Conservation (phyloP, 2,888 invertebrate species). For the Actias luna region DNA sequence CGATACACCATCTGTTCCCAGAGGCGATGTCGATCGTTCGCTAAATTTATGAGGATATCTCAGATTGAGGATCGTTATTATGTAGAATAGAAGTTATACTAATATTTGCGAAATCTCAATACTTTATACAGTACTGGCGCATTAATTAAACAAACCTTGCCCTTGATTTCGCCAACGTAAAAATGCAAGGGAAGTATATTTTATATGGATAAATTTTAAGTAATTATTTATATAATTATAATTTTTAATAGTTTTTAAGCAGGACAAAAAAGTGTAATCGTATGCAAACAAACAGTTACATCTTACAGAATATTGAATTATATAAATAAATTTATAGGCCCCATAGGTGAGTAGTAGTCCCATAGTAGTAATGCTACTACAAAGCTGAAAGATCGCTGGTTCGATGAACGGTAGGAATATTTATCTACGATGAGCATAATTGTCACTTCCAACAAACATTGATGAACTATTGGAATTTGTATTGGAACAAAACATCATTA, state of each 20-base stretch:
- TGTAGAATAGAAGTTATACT: background rate
- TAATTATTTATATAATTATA: too few relatives aligned
- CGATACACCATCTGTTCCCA: conserved; percentile 58
- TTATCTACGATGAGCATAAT: background rate
- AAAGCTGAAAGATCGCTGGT: background rate
- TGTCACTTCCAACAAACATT: background rate
- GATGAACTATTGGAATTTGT: background rate
- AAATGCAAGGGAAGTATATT: too few relatives aligned
- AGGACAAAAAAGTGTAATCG: too few relatives aligned
- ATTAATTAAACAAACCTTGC: background rate
- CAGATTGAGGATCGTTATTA: conserved; percentile 50
- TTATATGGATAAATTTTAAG: too few relatives aligned
- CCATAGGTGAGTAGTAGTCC: too few relatives aligned
- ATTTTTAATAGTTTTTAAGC: too few relatives aligned
- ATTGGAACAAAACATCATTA: conserved; percentile 1
- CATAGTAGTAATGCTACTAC: background rate
- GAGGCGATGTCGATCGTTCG: conserved; percentile 38
- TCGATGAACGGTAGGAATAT: background rate
- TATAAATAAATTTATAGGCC: too few relatives aligned
- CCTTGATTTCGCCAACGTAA: background rate
- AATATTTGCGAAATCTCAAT: background rate
- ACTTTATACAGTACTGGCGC: background rate
- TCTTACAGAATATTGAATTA: background rate
- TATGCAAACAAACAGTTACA: too few relatives aligned
- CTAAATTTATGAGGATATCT: conserved; percentile 51